Evolutionary conservation across 2,113 vertebrate species (phyloP).

Genomic region (Ochotona curzoniae): DNA sequence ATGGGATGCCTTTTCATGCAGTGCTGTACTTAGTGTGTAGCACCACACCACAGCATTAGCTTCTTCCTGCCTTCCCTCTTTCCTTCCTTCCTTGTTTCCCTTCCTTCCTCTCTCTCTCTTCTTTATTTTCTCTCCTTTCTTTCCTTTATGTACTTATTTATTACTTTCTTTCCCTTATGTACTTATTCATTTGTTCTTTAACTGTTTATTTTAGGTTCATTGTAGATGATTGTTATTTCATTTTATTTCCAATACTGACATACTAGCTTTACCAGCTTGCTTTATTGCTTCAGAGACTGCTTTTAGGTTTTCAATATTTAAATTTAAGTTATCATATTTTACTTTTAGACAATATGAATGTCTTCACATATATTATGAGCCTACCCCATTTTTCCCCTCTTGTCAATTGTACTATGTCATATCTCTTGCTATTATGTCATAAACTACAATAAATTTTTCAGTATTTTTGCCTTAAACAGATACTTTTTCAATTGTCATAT

Average conservation of each 20-base stretch:
- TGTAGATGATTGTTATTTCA: neutral
- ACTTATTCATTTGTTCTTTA: too few species aligned
- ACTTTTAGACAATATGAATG: neutral
- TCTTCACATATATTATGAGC: neutral
- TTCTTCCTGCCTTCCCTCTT: too few species aligned
- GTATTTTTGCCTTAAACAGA: slow-evolving; percentile 20
- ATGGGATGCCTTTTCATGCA: too few species aligned
- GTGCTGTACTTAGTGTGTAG: too few species aligned
- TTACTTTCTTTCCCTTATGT: neutral
- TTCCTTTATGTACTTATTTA: neutral
- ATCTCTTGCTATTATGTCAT: neutral
- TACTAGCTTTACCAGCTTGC: neutral
- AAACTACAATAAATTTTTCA: neutral
- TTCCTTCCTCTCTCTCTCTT: too few species aligned
- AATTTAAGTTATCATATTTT: neutral
- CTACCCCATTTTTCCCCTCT: neutral
- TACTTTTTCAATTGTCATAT: neutral
- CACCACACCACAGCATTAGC: too few species aligned
- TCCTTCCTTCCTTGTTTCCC: too few species aligned
- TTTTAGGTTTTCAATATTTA: neutral
- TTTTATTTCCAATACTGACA: neutral
- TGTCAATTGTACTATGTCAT: neutral
- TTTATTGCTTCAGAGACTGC: neutral
- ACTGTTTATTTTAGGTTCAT: neutral
- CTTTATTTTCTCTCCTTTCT: neutral